Conservation (phyloP, 2,113 vertebrate species). For the Hystrix brachyura region DNA sequence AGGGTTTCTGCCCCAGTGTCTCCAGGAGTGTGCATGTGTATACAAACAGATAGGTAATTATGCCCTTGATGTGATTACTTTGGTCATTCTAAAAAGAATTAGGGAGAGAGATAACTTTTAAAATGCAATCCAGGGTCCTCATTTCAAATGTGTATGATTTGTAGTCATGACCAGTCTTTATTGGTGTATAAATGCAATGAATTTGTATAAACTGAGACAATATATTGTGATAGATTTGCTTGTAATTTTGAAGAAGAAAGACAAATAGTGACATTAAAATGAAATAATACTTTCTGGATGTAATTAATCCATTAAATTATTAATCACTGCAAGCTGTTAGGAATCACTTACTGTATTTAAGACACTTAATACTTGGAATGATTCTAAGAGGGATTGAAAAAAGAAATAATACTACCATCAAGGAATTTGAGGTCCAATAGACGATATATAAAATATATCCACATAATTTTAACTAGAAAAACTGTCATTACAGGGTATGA, state of each 20-base stretch:
- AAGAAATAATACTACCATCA: background rate
- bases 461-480: conserved; percentile 7
- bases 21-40: background rate
- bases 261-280: background rate
- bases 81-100: background rate
- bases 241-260: background rate
- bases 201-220: background rate
- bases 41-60: background rate
- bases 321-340: background rate
- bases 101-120: background rate
- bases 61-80: background rate
- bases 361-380: background rate
- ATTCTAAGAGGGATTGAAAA: background rate
- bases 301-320: background rate
- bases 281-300: background rate
- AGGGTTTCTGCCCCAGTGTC: background rate
- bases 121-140: background rate
- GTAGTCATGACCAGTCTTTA: background rate
- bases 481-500: background rate
- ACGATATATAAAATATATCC: background rate
- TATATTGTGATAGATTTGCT: background rate
- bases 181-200: background rate
- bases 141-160: background rate
- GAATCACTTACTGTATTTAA: background rate
- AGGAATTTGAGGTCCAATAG: background rate